These are phyloP conservation scores for Dendrolimus punctatus DNA, from an alignment of 1,140 invertebrate species.

Conservation along the genomic window DNA sequence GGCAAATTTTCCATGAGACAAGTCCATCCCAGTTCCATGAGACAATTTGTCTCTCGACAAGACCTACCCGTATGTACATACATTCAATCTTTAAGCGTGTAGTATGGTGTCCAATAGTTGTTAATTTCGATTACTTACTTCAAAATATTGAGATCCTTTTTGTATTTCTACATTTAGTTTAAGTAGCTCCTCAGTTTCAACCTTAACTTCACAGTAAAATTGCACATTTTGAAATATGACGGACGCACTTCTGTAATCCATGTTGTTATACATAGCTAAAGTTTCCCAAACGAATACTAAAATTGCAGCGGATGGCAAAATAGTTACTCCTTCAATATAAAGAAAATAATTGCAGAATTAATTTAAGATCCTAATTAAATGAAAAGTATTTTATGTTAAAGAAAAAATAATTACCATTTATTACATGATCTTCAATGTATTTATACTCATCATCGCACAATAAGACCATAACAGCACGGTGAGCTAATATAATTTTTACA, in stretches of 20 bases:
- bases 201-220: constrained; percentile 10
- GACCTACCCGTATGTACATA: neutral
- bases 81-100: too few species aligned
- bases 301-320: constrained; percentile 23
- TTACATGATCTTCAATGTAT: constrained; percentile 29
- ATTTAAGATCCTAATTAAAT: neutral
- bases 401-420: constrained; percentile 21
- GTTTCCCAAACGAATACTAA: constrained; percentile 25
- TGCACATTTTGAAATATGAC: constrained; percentile 16
- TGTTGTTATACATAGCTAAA: constrained; percentile 19
- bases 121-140: constrained; percentile 12
- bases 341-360: neutral
- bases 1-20: too few species aligned
- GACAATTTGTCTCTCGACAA: neutral
- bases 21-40: too few species aligned
- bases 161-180: constrained; percentile 11
- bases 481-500: neutral
- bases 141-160: constrained; percentile 21
- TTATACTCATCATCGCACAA: constrained; percentile 29
- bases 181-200: constrained; percentile 9
- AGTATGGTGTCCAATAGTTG: neutral
- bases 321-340: constrained; percentile 13
- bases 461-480: constrained; percentile 13
- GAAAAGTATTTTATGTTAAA: neutral
- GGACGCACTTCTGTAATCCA: constrained; percentile 16